Conservation (phyloP, 1,140 invertebrate species). For the Sipha flava region DNA sequence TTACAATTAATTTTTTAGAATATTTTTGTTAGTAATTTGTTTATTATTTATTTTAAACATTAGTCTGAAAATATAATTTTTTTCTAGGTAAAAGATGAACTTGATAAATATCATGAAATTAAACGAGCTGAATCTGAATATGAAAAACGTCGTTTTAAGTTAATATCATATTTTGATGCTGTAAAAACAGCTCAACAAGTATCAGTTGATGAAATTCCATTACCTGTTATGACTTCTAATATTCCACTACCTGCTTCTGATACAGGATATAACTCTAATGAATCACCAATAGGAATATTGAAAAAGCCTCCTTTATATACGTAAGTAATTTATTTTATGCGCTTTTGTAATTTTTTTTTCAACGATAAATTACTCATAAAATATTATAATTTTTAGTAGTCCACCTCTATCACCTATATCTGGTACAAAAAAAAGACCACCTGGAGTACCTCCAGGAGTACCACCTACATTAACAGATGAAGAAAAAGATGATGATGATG, state of each 20-base stretch:
- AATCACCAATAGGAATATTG: conserved; percentile 54
- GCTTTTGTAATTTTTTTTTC: background rate
- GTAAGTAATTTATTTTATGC: conserved; percentile 32
- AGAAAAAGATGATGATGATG: conserved; percentile 49
- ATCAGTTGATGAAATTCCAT: conserved; percentile 91
- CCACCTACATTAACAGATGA: conserved; percentile 64
- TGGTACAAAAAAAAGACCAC: conserved; percentile 52
- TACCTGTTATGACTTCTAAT: conserved; percentile 51
- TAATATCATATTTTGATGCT: conserved; percentile 89
- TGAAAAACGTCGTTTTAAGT: conserved; percentile 73
- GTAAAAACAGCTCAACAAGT: conserved; percentile 83
- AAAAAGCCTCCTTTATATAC: conserved; percentile 62
- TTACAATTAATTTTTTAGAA: background rate
- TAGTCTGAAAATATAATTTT: conserved; percentile 25
- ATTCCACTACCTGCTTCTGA: conserved; percentile 45
- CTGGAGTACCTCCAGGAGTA: conserved; percentile 78
- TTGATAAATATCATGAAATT: conserved; percentile 83
- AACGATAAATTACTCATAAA: no score
- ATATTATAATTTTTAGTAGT: conserved; percentile 32
- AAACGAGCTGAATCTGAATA: conserved; percentile 87
- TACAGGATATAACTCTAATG: conserved; percentile 40
- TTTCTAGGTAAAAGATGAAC: conserved; percentile 87
- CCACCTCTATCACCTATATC: conserved; percentile 35
- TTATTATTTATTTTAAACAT: background rate
- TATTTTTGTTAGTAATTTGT: background rate